Evolutionary conservation across 1,140 invertebrate genomes (phyloP), one percentile per base, ranked within the genome.

Genomic region (Aporrectodea caliginosa): DNA sequence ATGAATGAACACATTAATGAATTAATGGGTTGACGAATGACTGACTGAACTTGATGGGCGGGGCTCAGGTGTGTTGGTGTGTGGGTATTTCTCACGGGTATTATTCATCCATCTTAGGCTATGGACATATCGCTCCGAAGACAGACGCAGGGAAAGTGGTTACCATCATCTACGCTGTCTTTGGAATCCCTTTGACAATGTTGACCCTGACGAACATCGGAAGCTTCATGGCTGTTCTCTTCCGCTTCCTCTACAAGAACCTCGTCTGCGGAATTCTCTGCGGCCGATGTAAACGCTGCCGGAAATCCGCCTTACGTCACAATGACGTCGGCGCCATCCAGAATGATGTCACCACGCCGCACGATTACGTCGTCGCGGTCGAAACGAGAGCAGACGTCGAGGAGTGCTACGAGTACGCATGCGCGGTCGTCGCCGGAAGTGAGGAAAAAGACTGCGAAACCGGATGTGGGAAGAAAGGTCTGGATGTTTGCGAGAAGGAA

Each of bases 181-280:
- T 97, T 69, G 97, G 97, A 16, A 98, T 98, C 92, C 97, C 97
- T 0, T 88, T 98, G 32, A 97, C 98, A 86, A 91, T 98, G 72
- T 90, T 98, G 2, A 90, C 89, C 84, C 90, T 98, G 31, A 95
- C 94, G 74, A 98, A 97, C 88, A 95, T 98, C 84, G 96, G 96
- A 69, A 94, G 97, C 87, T 92, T 79, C 78, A 90, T 98, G 87
- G 95, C 95, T 2, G 93, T 94, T 82, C 96, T 94, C 84, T 98
- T 98, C 90, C 96, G 97, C 86, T 97, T 93, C 91, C 91, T 93
- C 6, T 97, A 96, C 84, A 92, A 93, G 0, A 91, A 94, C 83
- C 91, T 93, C 76, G 96, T 94, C 82, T 90, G 94, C 22, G 96
- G 94, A 88, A 84, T 80, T 70, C 80, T 78, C 76, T 80, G 80